Evolutionary conservation across 2,888 invertebrate species (phyloP).

Genomic region (Barypeithes pellucidus): DNA sequence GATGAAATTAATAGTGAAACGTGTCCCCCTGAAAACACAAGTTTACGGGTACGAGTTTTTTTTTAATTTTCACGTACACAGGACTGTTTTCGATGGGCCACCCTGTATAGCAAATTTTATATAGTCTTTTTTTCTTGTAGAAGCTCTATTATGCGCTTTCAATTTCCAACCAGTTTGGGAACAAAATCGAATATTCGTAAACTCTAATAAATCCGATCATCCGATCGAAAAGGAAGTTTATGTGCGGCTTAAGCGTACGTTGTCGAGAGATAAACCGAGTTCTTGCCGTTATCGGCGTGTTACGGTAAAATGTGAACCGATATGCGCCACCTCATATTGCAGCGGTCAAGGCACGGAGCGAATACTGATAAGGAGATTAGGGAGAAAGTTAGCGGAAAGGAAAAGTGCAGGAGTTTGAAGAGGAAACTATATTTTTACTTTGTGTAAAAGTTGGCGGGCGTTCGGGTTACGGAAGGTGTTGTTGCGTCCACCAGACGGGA

Average conservation of each 20-base stretch:
- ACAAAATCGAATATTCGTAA: slow-evolving; percentile 35
- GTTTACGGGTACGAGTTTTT: too few species aligned
- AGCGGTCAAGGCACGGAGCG: slow-evolving; percentile 45
- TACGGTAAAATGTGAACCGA: slow-evolving; percentile 36
- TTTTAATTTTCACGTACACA: too few species aligned
- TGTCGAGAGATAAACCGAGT: slow-evolving; percentile 49
- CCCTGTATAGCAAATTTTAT: too few species aligned
- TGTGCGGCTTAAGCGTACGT: slow-evolving; percentile 44
- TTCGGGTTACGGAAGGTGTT: too few species aligned
- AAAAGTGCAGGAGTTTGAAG: neutral
- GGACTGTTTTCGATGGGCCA: too few species aligned
- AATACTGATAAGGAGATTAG: slow-evolving; percentile 41
- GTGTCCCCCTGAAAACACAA: too few species aligned
- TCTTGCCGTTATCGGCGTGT: slow-evolving; percentile 28
- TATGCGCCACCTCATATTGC: slow-evolving; percentile 44
- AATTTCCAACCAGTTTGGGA: slow-evolving; percentile 9
- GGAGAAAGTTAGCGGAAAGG: slow-evolving; percentile 15
- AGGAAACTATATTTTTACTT: too few species aligned
- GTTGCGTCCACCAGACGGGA: too few species aligned
- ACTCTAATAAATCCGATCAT: slow-evolving; percentile 49
- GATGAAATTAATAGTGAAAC: too few species aligned
- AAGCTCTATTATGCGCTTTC: slow-evolving; percentile 13
- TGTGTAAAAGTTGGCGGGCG: too few species aligned
- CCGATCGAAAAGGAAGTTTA: slow-evolving; percentile 41
- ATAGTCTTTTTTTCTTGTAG: too few species aligned